phyloP scores from a whole-genome alignment of 2,888 invertebrate genomes.

The Platerodrilus igneus region DNA sequence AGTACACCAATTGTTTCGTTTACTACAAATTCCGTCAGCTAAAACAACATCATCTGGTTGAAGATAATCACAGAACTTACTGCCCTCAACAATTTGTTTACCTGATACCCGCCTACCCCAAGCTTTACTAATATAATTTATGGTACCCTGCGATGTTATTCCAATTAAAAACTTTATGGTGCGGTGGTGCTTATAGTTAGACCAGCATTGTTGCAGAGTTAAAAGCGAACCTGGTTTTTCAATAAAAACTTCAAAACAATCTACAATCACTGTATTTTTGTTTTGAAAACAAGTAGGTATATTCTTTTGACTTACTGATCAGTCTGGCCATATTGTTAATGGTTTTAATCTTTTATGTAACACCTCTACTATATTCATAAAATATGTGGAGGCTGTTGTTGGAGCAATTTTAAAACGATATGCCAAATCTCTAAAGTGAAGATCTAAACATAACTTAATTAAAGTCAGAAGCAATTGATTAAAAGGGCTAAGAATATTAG shows the following conservation, averaged over 20 bases:
- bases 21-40: constrained; percentile 14
- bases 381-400: too few species aligned
- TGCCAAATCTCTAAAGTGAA: too few species aligned
- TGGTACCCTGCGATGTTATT: constrained; percentile 9
- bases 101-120: constrained; percentile 15
- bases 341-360: too few species aligned
- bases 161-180: constrained; percentile 18
- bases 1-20: too few species aligned
- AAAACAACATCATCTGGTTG: constrained; percentile 14
- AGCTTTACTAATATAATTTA: constrained; percentile 15
- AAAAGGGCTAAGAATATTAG: too few species aligned
- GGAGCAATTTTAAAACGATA: too few species aligned
- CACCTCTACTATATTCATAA: too few species aligned
- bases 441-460: too few species aligned
- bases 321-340: too few species aligned
- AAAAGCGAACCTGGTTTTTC: constrained; percentile 12
- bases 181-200: constrained; percentile 19
- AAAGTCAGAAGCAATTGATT: too few species aligned
- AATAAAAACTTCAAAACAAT: constrained; percentile 7
- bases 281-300: constrained; percentile 13
- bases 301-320: too few species aligned
- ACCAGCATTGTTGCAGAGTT: constrained; percentile 15
- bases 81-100: constrained; percentile 10
- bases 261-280: constrained; percentile 16
- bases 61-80: constrained; percentile 9